These are phyloP conservation scores for Chrysemys picta DNA, from an alignment of 2,113 vertebrate genomes.

Conservation along the genomic window DNA sequence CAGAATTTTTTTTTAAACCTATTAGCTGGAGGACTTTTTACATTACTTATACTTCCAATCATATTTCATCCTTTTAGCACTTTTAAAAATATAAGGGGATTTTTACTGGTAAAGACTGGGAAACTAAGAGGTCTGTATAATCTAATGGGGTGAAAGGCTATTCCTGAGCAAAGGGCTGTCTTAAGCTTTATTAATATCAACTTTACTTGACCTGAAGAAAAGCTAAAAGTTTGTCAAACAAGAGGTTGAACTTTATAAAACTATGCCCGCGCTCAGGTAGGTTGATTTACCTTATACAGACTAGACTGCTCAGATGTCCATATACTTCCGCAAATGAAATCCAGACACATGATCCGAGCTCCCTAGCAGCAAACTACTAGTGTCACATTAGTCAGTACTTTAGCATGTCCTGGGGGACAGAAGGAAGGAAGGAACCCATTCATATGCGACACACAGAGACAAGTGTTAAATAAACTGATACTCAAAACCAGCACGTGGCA, in stretches of 20 bases:
- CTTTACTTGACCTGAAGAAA: not conserved
- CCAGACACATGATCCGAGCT: not conserved
- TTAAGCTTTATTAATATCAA: not conserved
- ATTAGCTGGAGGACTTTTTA: not conserved
- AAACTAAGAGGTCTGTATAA: not conserved
- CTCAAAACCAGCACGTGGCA: conserved; percentile 12
- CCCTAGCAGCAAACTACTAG: not conserved
- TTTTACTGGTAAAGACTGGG: not conserved
- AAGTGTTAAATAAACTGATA: conserved; percentile 22
- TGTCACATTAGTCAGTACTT: conserved; percentile 4
- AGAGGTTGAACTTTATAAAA: not conserved
- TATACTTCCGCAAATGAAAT: not conserved
- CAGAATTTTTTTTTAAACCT: not conserved
- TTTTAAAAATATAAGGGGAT: not conserved
- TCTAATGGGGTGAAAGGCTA: not conserved
- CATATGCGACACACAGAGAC: not conserved
- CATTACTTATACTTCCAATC: not conserved
- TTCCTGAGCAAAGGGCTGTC: not conserved
- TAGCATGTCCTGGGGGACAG: not conserved
- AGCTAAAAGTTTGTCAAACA: not conserved
- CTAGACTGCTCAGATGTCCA: not conserved
- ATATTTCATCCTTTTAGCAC: not conserved
- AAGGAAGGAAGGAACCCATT: conserved; percentile 24
- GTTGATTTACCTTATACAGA: not conserved
- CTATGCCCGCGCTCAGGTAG: not conserved